Percentiles rank a stretch among this genome's conserved stretches.
Conservation (phyloP, 2,797 vertebrate species). For the Rachycentron canadum region DNA sequence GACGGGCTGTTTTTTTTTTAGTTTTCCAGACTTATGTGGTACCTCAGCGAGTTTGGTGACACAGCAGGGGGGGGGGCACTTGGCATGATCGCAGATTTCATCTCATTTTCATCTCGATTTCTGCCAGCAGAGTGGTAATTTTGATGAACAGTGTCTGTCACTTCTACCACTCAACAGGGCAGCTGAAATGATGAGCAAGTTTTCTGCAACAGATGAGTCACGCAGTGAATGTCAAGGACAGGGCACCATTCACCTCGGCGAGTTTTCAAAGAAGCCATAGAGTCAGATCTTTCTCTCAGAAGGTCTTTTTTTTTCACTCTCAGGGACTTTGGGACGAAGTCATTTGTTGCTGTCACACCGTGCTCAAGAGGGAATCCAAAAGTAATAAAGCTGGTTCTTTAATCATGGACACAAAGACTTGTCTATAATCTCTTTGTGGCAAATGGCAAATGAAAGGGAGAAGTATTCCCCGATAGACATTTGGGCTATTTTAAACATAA, state of each 20-base stretch:
- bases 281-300: conserved; percentile 38
- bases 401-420: conserved; percentile 62
- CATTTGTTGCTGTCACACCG: conserved; percentile 51
- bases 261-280: conserved; percentile 36
- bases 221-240: conserved; percentile 51
- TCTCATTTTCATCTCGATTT: conserved; percentile 33
- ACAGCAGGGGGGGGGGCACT: background rate
- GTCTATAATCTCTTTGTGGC: conserved; percentile 43
- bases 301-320: conserved; percentile 31
- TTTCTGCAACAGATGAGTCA: conserved; percentile 31
- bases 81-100: conserved; percentile 22
- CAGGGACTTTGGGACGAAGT: conserved; percentile 41
- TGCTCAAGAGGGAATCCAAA: conserved; percentile 45
- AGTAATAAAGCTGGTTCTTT: conserved; percentile 60
- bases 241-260: conserved; percentile 15
- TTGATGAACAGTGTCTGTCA: conserved; percentile 46
- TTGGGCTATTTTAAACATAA: conserved; percentile 53
- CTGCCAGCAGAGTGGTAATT: conserved; percentile 16
- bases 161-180: conserved; percentile 24
- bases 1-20: conserved; percentile 27
- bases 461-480: conserved; percentile 23
- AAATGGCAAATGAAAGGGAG: conserved; percentile 47
- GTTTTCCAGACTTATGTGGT: conserved; percentile 6
- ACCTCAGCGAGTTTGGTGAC: conserved; percentile 7
- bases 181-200: conserved; percentile 8